Conservation (phyloP, 2,888 invertebrate species). For the Xestia rhomboidea region DNA sequence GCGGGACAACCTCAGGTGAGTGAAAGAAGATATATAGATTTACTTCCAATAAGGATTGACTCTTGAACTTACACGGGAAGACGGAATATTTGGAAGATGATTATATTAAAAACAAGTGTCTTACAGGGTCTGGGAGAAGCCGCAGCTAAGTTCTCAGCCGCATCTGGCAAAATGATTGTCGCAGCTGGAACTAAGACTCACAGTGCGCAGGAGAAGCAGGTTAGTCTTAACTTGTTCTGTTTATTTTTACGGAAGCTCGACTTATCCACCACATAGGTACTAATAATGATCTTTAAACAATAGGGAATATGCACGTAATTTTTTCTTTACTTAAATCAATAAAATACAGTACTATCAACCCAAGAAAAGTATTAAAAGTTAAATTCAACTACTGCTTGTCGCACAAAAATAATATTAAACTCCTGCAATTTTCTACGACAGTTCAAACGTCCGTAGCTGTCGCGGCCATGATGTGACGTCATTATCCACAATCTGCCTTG, state of each 20-base stretch:
- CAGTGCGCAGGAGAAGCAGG: slow-evolving; percentile 70
- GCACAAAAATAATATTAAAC: no score
- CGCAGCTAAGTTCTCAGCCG: slow-evolving; percentile 68
- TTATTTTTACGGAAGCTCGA: neutral
- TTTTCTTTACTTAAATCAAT: no score
- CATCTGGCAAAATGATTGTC: slow-evolving; percentile 71
- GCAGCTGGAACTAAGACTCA: slow-evolving; percentile 66
- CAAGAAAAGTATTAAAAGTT: no score
- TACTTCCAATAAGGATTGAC: neutral
- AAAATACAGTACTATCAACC: no score
- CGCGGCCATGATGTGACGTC: no score
- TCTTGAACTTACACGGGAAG: neutral
- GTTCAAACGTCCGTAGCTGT: no score
- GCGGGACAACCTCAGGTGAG: slow-evolving; percentile 38
- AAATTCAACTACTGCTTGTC: no score
- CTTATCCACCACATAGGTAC: neutral
- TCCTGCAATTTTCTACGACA: no score
- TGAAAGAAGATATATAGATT: neutral
- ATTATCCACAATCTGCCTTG: no score
- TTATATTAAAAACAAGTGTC: neutral
- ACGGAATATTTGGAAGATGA: neutral
- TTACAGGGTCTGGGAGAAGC: slow-evolving; percentile 59
- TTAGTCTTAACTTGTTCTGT: neutral
- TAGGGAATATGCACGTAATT: no score
- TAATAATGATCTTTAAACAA: neutral